These are phyloP conservation scores for Sitta carolinensis DNA, from an alignment of 2,797 vertebrate genomes.

Conservation along the genomic window DNA sequence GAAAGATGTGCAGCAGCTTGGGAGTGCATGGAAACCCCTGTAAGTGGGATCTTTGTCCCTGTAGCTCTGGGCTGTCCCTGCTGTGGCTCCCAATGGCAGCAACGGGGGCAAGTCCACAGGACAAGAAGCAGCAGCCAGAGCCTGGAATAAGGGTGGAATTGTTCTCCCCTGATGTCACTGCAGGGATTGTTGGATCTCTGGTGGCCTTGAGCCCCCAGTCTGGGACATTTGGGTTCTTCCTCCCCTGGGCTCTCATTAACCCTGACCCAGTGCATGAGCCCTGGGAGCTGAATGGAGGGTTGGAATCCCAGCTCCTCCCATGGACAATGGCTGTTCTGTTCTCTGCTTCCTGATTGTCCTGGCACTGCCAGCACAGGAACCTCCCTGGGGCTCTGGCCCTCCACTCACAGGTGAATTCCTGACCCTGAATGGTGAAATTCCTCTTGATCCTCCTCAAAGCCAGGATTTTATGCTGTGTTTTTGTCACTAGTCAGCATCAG, in stretches of 20 bases:
- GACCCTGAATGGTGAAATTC: neutral
- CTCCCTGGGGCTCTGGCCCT: neutral
- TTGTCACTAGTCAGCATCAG: neutral
- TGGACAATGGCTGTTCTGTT: conserved; percentile 52
- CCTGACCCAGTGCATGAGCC: neutral
- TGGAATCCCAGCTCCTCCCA: conserved; percentile 19
- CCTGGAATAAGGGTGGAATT: conserved; percentile 21
- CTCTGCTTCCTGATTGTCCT: neutral
- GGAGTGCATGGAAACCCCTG: neutral
- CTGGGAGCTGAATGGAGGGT: neutral
- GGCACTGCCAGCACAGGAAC: neutral
- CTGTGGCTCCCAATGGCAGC: neutral
- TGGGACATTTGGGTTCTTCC: conserved; percentile 1
- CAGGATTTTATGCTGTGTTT: neutral
- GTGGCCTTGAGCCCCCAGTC: neutral
- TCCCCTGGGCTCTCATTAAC: conserved; percentile 24
- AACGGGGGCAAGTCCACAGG: neutral
- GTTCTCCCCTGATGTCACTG: conserved; percentile 33
- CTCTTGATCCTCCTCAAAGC: neutral
- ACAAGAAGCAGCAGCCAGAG: conserved; percentile 28
- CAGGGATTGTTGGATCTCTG: neutral
- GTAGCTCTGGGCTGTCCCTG: neutral
- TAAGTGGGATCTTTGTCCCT: neutral
- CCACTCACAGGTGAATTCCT: neutral
- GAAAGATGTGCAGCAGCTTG: neutral